These are phyloP conservation scores for Panagrolaimus sp. DNA, from an alignment of 1,140 invertebrate genomes.

Conservation along the genomic window DNA sequence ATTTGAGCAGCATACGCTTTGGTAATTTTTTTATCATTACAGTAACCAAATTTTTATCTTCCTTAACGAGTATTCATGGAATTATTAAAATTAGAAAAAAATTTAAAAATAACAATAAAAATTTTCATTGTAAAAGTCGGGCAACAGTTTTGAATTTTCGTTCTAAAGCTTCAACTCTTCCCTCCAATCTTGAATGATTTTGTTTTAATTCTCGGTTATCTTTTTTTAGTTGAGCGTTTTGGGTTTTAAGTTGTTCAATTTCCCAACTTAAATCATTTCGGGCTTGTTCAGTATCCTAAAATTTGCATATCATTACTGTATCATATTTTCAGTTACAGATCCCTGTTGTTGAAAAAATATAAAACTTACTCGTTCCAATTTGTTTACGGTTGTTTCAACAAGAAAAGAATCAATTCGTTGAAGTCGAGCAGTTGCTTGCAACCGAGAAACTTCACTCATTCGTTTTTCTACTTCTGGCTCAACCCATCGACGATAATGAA, in stretches of 20 bases:
- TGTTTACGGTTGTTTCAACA: conserved; percentile 48
- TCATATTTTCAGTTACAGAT: conserved; percentile 1
- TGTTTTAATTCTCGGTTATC: conserved; percentile 55
- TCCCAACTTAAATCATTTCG: conserved; percentile 54
- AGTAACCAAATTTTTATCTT: no score
- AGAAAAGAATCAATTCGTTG: conserved; percentile 54
- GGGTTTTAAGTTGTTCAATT: conserved; percentile 54
- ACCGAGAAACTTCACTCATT: conserved; percentile 53
- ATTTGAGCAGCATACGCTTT: no score
- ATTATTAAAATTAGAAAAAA: neutral
- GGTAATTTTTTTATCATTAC: no score
- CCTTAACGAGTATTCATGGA: neutral
- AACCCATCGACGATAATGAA: conserved; percentile 48
- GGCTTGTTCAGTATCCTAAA: conserved; percentile 36
- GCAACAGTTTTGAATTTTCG: conserved; percentile 57
- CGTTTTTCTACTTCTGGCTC: conserved; percentile 56
- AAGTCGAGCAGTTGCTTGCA: conserved; percentile 55
- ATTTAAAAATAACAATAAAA: neutral
- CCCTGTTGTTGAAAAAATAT: conserved; percentile 22
- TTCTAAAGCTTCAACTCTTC: conserved; percentile 50
- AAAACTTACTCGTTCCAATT: conserved; percentile 46
- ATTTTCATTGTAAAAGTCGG: conserved; percentile 47
- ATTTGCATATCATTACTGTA: neutral
- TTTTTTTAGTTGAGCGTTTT: conserved; percentile 53
- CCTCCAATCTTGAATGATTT: conserved; percentile 47